phyloP scores from a whole-genome alignment of 2,888 invertebrate genomes.

The Polydesmus complanatus region DNA sequence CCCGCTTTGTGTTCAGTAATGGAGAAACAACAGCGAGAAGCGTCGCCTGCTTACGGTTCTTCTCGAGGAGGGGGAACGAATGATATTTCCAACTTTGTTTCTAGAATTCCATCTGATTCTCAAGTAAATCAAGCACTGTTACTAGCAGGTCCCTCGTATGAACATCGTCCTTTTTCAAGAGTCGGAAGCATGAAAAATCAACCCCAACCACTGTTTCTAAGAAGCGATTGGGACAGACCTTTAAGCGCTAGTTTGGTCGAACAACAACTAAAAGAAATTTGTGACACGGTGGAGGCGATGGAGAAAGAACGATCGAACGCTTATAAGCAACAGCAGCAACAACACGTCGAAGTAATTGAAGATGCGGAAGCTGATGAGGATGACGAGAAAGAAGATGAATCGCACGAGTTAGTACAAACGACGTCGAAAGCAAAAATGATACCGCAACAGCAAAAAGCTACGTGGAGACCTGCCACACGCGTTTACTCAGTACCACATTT shows the following conservation, averaged over 20 bases:
- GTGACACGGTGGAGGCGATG: slow-evolving; percentile 5
- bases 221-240: background rate
- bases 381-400: background rate
- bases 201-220: background rate
- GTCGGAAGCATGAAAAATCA: background rate
- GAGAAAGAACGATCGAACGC: background rate
- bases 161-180: background rate
- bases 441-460: background rate
- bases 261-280: slow-evolving; percentile 5
- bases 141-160: background rate
- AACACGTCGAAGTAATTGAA: background rate
- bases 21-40: background rate
- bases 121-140: background rate
- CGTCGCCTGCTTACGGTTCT: background rate
- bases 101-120: slow-evolving; percentile 1
- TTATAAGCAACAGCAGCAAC: background rate
- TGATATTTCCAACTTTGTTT: background rate
- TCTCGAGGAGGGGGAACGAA: background rate
- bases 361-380: background rate
- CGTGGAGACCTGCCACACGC: background rate
- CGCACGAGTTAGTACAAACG: background rate
- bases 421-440: background rate
- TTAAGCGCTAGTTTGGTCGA: slow-evolving; percentile 6
- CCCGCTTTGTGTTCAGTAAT: background rate
- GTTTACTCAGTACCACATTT: background rate